These are phyloP conservation scores for Myotis findleyi DNA, from an alignment of 2,797 vertebrate genomes.

Conservation along the genomic window DNA sequence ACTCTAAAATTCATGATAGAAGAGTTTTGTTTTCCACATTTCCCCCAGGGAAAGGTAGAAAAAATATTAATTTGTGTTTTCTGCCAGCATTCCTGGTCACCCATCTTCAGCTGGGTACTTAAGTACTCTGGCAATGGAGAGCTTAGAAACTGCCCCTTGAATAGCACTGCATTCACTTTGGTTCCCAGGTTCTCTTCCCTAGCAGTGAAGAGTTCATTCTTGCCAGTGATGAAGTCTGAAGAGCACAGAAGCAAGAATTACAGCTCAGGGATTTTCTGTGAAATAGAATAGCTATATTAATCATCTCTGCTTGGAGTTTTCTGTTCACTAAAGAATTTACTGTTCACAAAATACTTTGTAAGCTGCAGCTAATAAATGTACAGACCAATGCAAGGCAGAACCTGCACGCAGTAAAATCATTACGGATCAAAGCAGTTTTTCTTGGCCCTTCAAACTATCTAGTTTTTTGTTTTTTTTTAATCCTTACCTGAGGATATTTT, in stretches of 20 bases:
- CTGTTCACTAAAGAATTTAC: background rate
- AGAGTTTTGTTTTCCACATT: background rate
- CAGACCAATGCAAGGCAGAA: background rate
- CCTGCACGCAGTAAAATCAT: background rate
- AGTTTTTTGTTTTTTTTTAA: constrained; percentile 42
- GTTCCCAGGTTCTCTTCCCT: background rate
- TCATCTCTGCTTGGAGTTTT: background rate
- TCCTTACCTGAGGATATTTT: too few species aligned
- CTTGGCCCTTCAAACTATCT: constrained; percentile 29
- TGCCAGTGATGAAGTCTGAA: background rate
- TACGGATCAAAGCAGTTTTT: background rate
- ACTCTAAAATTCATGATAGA: background rate
- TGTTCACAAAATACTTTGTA: background rate
- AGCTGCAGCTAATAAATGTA: background rate
- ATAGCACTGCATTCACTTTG: background rate
- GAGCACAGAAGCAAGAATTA: background rate
- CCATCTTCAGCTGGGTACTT: background rate
- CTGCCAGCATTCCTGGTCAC: background rate
- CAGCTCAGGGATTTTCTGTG: background rate
- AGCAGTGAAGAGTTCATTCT: background rate
- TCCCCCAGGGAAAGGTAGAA: background rate
- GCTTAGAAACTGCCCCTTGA: background rate
- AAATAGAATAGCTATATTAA: background rate
- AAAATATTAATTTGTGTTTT: background rate
- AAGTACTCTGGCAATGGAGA: background rate